Conservation (phyloP, 2,113 vertebrate genomes). For the Corydoras sp. region DNA sequence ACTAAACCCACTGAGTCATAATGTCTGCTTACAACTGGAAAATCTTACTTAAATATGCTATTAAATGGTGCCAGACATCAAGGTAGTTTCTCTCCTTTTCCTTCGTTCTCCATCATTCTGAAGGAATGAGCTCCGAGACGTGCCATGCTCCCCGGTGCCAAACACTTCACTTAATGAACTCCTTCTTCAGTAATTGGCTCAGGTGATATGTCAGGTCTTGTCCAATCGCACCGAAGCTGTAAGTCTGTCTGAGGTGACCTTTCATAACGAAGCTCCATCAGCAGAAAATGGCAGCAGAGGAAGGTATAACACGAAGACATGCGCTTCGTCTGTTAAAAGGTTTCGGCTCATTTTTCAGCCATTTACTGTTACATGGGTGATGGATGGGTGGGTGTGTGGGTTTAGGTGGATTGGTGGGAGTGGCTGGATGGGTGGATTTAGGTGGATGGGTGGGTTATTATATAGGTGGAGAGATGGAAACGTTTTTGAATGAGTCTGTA, state of each 20-base stretch:
- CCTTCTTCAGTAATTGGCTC: constrained; percentile 49
- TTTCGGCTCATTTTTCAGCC: too few relatives aligned
- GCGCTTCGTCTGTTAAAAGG: too few relatives aligned
- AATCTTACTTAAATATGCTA: constrained; percentile 56
- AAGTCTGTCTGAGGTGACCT: not conserved
- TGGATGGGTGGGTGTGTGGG: too few relatives aligned
- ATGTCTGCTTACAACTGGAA: constrained; percentile 58
- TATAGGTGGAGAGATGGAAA: too few relatives aligned
- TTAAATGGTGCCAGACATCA: constrained; percentile 58
- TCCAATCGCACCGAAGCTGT: constrained; percentile 19
- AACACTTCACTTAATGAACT: constrained; percentile 40
- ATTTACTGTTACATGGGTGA: too few relatives aligned
- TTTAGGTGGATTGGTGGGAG: too few relatives aligned
- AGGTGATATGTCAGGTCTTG: constrained; percentile 53
- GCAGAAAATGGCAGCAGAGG: not conserved
- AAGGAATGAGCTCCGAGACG: constrained; percentile 35
- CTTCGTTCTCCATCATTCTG: constrained; percentile 15
- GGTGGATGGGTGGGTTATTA: too few relatives aligned
- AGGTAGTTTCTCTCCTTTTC: constrained; percentile 34
- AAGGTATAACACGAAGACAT: too few relatives aligned
- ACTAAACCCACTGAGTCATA: constrained; percentile 48
- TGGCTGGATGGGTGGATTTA: too few relatives aligned
- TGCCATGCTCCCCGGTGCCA: constrained; percentile 23
- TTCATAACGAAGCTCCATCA: not conserved
- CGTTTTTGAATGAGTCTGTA: too few relatives aligned